These are phyloP conservation scores for Bothrops jararaca DNA, from an alignment of 2,113 vertebrate species.

Conservation along the genomic window DNA sequence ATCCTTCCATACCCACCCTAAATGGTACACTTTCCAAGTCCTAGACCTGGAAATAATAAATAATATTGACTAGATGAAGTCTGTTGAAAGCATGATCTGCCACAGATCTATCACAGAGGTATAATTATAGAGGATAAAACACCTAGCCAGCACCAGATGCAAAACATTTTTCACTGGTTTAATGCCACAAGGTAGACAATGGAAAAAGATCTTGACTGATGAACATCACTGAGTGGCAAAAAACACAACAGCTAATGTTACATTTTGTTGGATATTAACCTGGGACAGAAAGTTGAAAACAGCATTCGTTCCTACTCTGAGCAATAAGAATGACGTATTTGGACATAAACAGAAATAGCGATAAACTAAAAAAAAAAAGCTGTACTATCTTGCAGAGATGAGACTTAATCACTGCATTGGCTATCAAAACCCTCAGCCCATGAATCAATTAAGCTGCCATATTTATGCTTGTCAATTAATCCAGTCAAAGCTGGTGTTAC, in stretches of 20 bases:
- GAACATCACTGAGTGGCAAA: conserved; percentile 52
- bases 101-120: conserved; percentile 15
- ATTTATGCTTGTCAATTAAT: background rate
- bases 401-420: background rate
- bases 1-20: background rate
- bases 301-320: conserved; percentile 41
- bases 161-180: conserved; percentile 34
- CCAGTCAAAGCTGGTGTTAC: background rate
- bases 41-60: background rate
- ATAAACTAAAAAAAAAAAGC: conserved; percentile 20
- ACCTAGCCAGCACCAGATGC: conserved; percentile 16
- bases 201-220: conserved; percentile 50
- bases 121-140: conserved; percentile 38
- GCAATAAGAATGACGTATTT: conserved; percentile 33
- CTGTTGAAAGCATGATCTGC: conserved; percentile 25
- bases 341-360: conserved; percentile 32
- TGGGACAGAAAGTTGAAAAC: conserved; percentile 52
- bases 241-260: conserved; percentile 42
- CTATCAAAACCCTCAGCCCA: background rate
- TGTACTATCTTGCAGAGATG: background rate
- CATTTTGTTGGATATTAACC: conserved; percentile 40
- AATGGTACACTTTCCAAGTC: background rate
- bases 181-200: conserved; percentile 29
- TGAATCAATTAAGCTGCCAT: background rate
- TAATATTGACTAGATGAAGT: background rate